phyloP scores from a whole-genome alignment of 2,113 vertebrate species.

The Pituophis catenifer region DNA sequence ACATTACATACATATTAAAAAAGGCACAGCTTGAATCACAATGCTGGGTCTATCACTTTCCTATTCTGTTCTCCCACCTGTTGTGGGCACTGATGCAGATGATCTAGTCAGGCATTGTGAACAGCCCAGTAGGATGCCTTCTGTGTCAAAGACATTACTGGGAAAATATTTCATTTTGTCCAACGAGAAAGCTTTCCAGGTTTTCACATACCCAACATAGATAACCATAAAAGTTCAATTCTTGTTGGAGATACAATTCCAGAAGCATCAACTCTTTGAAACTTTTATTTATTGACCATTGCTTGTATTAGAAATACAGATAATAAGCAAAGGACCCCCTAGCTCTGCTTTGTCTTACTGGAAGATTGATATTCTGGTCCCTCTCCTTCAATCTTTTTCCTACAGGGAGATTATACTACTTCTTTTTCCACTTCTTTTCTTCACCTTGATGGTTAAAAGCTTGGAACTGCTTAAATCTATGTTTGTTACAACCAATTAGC shows the following conservation, averaged over 20 bases:
- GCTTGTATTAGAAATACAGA: background rate
- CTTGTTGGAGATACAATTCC: background rate
- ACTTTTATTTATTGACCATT: background rate
- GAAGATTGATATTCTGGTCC: background rate
- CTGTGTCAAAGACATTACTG: background rate
- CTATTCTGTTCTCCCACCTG: background rate
- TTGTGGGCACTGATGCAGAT: background rate
- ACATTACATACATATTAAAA: background rate
- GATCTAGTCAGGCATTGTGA: background rate
- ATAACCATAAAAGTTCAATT: background rate
- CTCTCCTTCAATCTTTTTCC: background rate
- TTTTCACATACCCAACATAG: background rate
- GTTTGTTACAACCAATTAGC: background rate
- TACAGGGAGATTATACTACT: background rate
- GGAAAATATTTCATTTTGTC: background rate
- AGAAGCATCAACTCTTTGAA: background rate
- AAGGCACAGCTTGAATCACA: background rate
- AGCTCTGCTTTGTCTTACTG: background rate
- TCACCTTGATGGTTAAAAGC: background rate
- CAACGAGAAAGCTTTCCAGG: background rate
- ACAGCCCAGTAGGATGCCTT: background rate
- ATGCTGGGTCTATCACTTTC: background rate
- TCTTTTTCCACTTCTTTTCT: background rate
- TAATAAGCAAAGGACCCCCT: background rate
- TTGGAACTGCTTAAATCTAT: background rate